Evolutionary conservation across 2,113 vertebrate species (phyloP).

Genomic region (Dryoscopus gambensis): DNA sequence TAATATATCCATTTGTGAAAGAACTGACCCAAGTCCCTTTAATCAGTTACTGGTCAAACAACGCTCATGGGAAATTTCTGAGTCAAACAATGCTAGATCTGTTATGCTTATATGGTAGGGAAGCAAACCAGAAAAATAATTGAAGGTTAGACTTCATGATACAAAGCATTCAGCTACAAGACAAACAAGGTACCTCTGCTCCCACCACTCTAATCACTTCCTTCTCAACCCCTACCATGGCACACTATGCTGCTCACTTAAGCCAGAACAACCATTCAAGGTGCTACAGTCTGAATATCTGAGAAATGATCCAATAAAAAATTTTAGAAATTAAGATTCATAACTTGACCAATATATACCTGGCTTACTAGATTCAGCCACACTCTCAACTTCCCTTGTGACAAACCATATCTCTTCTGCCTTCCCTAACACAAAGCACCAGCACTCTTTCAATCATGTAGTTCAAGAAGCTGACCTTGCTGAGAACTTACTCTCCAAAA

Average conservation of each 20-base stretch:
- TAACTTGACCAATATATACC: neutral
- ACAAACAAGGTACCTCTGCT: neutral
- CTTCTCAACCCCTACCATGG: neutral
- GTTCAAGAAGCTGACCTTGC: neutral
- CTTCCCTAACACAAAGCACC: neutral
- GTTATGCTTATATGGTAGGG: neutral
- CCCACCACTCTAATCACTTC: neutral
- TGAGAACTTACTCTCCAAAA: neutral
- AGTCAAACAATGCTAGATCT: neutral
- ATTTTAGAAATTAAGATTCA: neutral
- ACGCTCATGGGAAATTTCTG: neutral
- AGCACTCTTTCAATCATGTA: accelerated
- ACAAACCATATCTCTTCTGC: neutral
- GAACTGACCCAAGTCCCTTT: neutral
- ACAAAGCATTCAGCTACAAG: neutral
- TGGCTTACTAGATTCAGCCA: neutral
- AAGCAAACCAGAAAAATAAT: neutral
- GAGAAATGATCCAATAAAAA: neutral
- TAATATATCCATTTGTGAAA: neutral
- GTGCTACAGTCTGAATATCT: neutral
- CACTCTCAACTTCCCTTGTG: neutral
- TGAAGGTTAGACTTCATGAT: neutral
- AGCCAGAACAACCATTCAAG: neutral
- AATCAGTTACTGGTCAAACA: neutral
- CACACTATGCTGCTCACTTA: neutral